Evolutionary conservation across 2,888 invertebrate genomes (phyloP).

Genomic region (Ornithoptera priamus): DNA sequence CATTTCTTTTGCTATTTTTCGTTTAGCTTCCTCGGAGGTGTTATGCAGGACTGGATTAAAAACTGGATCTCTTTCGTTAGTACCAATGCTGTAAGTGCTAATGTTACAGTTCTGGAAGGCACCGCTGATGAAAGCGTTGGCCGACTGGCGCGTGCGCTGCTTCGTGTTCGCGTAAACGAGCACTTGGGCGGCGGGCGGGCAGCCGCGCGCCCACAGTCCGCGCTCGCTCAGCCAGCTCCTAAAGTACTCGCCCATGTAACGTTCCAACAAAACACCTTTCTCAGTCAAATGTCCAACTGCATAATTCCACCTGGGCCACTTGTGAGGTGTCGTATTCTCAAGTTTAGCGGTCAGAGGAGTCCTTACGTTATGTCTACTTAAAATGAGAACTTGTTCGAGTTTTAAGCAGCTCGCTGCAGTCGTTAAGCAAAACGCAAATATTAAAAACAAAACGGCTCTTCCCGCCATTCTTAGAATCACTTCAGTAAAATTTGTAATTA

Average conservation of each 20-base stretch:
- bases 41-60: conserved; percentile 55
- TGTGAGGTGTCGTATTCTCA: conserved; percentile 43
- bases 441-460: not conserved
- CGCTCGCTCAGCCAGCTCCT: conserved; percentile 48
- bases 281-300: conserved; percentile 51
- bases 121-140: conserved; percentile 49
- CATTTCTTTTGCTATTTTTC: conserved; percentile 47
- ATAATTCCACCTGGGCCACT: conserved; percentile 52
- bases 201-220: conserved; percentile 45
- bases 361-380: conserved; percentile 62
- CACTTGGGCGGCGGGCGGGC: conserved; percentile 46
- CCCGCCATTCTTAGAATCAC: conserved; percentile 15
- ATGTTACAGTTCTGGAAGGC: conserved; percentile 58
- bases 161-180: conserved; percentile 57
- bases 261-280: conserved; percentile 59
- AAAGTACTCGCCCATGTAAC: conserved; percentile 58
- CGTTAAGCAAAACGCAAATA: conserved; percentile 1
- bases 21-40: conserved; percentile 40
- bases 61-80: conserved; percentile 45
- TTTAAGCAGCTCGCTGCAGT: not conserved
- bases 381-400: conserved; percentile 53
- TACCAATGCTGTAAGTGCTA: conserved; percentile 43
- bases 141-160: conserved; percentile 57
- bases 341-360: conserved; percentile 51
- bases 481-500: not conserved